Evolutionary conservation across 2,888 invertebrate species (phyloP).

Genomic region (Andrena camellia): DNA sequence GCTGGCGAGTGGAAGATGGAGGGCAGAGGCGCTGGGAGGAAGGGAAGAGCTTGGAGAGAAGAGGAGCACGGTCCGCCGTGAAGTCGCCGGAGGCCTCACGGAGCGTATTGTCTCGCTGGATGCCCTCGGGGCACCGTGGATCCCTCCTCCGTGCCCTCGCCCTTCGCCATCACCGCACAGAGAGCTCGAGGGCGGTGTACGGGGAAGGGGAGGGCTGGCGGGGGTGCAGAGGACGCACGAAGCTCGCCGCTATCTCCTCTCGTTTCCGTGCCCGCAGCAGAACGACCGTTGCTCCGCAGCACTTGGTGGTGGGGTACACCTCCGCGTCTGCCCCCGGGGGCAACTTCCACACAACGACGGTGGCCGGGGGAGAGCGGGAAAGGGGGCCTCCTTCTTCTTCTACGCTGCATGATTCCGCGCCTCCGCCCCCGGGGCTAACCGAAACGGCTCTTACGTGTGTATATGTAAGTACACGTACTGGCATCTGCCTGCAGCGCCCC

Average conservation of each 20-base stretch:
- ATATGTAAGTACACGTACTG: conserved; percentile 50
- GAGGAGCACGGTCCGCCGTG: conserved; percentile 71
- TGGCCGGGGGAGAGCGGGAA: conserved; percentile 37
- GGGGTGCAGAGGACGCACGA: conserved; percentile 60
- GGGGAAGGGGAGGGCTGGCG: conserved; percentile 21
- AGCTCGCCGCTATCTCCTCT: conserved; percentile 78
- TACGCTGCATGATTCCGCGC: conserved; percentile 79
- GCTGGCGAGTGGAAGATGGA: background rate
- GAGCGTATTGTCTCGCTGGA: conserved; percentile 79
- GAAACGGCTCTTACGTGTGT: conserved; percentile 76
- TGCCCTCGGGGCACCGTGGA: conserved; percentile 64
- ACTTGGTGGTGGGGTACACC: conserved; percentile 68
- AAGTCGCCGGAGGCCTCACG: conserved; percentile 70
- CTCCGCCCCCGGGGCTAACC: conserved; percentile 76
- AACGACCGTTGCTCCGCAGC: conserved; percentile 69
- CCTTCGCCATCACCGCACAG: conserved; percentile 21
- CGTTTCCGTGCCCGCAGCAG: conserved; percentile 80
- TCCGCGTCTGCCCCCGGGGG: conserved; percentile 68
- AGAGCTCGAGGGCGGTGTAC: conserved; percentile 13
- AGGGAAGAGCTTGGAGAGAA: conserved; percentile 50
- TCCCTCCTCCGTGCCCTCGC: conserved; percentile 42
- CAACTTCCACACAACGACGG: conserved; percentile 65
- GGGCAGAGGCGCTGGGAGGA: conserved; percentile 22
- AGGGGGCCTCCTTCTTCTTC: conserved; percentile 73
- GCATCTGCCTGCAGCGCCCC: conserved; percentile 79